Evolutionary conservation across 2,888 invertebrate species (phyloP).

Genomic region (Heliconius ethilla): DNA sequence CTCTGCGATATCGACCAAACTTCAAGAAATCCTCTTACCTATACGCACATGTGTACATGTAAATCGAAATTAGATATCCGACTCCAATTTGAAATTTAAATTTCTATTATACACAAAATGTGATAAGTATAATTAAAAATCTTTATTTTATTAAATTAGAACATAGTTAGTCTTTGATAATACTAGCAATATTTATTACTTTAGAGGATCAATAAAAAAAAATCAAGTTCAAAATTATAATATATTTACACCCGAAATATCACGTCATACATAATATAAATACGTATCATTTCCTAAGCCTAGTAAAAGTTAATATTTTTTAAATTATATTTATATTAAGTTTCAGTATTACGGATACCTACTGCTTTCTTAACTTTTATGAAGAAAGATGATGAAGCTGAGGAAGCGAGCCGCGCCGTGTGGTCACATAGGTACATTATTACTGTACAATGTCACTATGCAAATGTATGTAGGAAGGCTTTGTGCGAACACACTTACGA

Average conservation of each 20-base stretch:
- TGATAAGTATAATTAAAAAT: background rate
- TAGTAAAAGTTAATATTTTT: too few relatives aligned
- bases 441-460: slow-evolving; percentile 81
- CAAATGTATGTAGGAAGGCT: slow-evolving; percentile 77
- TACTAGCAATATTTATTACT: too few relatives aligned
- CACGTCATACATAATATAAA: too few relatives aligned
- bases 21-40: slow-evolving; percentile 78
- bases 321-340: background rate
- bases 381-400: background rate
- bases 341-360: background rate
- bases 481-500: slow-evolving; percentile 81
- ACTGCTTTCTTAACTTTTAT: background rate
- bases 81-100: slow-evolving; percentile 40
- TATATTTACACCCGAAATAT: background rate
- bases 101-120: slow-evolving; percentile 14
- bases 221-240: background rate
- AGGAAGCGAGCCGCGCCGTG: slow-evolving; percentile 67
- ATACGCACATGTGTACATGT: slow-evolving; percentile 69
- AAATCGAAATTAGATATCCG: slow-evolving; percentile 51
- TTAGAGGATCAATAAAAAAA: background rate
- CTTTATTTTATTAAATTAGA: background rate
- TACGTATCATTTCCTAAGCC: too few relatives aligned
- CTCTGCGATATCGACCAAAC: slow-evolving; percentile 76
- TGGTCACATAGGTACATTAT: slow-evolving; percentile 79
- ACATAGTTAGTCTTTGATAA: background rate